phyloP scores from a whole-genome alignment of 2,113 vertebrate species.

The Callospermophilus lateralis region DNA sequence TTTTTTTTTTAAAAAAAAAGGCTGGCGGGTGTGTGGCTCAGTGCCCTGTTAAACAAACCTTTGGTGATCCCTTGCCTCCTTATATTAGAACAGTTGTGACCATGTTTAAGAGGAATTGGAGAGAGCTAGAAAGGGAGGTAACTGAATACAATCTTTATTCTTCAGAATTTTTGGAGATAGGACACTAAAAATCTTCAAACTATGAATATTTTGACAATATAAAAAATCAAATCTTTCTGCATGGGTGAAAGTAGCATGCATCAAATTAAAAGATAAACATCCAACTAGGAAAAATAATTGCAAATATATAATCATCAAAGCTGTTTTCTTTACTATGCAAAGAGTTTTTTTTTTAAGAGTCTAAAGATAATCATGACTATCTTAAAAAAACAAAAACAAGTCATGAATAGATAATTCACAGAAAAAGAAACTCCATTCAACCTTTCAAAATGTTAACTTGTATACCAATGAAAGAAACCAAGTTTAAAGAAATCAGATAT shows the following conservation, averaged over 20 bases:
- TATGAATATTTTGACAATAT: slow-evolving; percentile 15
- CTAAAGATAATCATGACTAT: neutral
- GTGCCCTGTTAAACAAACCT: neutral
- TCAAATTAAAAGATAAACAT: neutral
- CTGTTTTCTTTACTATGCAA: slow-evolving; percentile 5
- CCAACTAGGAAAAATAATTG: neutral
- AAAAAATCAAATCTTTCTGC: neutral
- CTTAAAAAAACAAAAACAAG: neutral
- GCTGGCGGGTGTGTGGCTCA: too few relatives aligned
- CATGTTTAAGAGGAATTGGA: neutral
- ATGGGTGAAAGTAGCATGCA: neutral
- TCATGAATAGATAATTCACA: neutral
- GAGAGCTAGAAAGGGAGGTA: neutral
- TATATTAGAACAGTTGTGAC: neutral
- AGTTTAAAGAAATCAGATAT: neutral
- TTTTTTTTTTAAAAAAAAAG: too few relatives aligned
- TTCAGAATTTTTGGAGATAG: neutral
- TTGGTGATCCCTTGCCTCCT: neutral
- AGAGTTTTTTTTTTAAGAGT: neutral
- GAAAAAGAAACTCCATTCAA: neutral
- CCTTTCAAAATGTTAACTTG: slow-evolving; percentile 36
- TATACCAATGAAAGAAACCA: neutral
- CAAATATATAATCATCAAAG: slow-evolving; percentile 12
- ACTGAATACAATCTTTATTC: neutral
- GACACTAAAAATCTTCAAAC: neutral